Percentiles rank a stretch among this genome's conserved stretches.
Evolutionary conservation across 2,888 invertebrate species (phyloP).

Genomic region (Tetramorium bicarinatum): DNA sequence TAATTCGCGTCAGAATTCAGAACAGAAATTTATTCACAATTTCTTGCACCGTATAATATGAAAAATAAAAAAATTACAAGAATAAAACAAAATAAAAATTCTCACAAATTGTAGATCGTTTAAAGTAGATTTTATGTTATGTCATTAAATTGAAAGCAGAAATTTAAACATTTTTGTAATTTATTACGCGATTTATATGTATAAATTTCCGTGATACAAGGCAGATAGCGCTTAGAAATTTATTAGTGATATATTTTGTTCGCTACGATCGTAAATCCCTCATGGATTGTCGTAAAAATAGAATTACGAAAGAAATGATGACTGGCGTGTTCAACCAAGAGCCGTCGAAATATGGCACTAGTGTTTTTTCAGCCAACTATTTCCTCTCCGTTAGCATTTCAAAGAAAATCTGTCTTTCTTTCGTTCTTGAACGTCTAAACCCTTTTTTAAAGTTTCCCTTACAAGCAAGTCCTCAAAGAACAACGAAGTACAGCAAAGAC

Average conservation of each 20-base stretch:
- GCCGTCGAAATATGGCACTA: background rate
- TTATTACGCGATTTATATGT: background rate
- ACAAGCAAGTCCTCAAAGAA: slow-evolving; percentile 16
- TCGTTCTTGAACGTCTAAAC: slow-evolving; percentile 30
- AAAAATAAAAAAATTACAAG: background rate
- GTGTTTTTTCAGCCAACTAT: slow-evolving; percentile 20
- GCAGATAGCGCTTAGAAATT: background rate
- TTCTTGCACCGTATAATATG: background rate
- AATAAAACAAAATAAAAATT: background rate
- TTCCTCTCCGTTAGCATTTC: slow-evolving; percentile 21
- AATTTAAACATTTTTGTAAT: background rate
- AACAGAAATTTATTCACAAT: background rate
- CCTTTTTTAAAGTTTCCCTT: background rate
- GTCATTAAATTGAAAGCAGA: background rate
- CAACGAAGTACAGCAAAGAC: background rate
- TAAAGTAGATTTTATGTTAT: background rate
- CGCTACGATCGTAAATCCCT: background rate
- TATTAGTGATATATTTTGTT: slow-evolving; percentile 2
- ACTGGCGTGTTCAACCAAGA: background rate
- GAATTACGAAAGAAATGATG: background rate
- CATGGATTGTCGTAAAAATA: background rate
- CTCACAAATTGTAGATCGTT: background rate
- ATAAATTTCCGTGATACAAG: background rate
- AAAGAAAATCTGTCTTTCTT: slow-evolving; percentile 51
- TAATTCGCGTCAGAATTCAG: background rate